Evolutionary conservation across 2,888 invertebrate genomes (phyloP).

Genomic region (Gastrophysa polygoni): DNA sequence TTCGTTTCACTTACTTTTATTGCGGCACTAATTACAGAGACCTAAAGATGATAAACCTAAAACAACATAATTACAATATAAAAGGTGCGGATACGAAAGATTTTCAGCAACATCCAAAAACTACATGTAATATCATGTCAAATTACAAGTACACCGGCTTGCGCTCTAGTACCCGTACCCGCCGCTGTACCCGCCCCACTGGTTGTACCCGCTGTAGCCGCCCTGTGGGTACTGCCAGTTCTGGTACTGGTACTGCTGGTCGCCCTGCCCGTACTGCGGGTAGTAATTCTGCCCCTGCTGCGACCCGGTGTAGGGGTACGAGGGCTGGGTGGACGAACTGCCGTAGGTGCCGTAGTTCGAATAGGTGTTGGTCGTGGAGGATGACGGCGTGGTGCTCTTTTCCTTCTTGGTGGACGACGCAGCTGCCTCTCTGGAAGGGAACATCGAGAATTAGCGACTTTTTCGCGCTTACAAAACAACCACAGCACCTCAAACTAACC

Average conservation of each 20-base stretch:
- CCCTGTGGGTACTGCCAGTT: conserved; percentile 67
- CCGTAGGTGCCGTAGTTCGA: conserved; percentile 54
- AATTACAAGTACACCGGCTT: neutral
- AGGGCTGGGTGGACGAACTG: conserved; percentile 55
- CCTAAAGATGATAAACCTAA: conserved; percentile 21
- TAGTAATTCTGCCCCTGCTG: conserved; percentile 62
- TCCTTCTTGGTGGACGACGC: conserved; percentile 52
- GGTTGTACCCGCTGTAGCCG: conserved; percentile 63
- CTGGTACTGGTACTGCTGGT: conserved; percentile 64
- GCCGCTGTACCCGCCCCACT: conserved; percentile 65
- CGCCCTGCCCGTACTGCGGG: conserved; percentile 63
- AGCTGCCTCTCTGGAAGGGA: conserved; percentile 45
- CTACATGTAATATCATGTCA: neutral
- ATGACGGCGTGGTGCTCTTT: conserved; percentile 52
- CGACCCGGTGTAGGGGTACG: conserved; percentile 56
- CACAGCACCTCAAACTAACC: too few relatives aligned
- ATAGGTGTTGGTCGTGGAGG: conserved; percentile 51
- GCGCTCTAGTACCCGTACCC: conserved; percentile 52
- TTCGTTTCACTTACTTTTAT: conserved; percentile 20
- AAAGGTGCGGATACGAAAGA: conserved; percentile 20
- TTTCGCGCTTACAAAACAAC: too few relatives aligned
- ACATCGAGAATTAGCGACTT: too few relatives aligned
- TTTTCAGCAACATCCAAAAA: conserved; percentile 6
- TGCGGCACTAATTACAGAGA: conserved; percentile 20
- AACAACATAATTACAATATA: conserved; percentile 29